A percentile compares a stretch with the other conserved stretches of the same genome.
Evolutionary conservation across 2,113 vertebrate species (phyloP).

Genomic region (Microcebus ravelobensis): DNA sequence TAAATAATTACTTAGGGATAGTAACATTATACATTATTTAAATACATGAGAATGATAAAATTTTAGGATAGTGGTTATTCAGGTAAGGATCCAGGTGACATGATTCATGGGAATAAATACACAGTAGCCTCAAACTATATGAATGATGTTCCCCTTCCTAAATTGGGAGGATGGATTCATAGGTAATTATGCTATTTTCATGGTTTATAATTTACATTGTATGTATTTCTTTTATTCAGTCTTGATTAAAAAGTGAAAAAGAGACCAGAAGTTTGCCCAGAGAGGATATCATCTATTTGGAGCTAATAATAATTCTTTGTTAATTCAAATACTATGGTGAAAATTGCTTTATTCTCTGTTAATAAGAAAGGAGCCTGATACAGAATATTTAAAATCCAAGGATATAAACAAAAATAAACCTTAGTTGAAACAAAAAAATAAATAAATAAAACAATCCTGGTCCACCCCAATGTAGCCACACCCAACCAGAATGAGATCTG

Average conservation of each 20-base stretch:
- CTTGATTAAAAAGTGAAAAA: background rate
- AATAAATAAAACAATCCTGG: background rate
- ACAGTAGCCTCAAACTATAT: background rate
- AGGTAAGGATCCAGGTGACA: background rate
- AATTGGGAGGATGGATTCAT: background rate
- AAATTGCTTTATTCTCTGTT: background rate
- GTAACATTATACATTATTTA: background rate
- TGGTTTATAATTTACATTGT: background rate
- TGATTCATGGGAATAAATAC: background rate
- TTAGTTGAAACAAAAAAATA: background rate
- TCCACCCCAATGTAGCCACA: too few relatives aligned
- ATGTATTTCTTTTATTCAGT: background rate
- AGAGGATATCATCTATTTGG: background rate
- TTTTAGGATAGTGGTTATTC: background rate
- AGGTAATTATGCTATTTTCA: background rate
- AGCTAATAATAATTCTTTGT: background rate
- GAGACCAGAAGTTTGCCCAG: background rate
- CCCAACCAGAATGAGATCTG: background rate
- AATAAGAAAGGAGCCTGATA: conserved; percentile 9
- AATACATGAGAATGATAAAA: background rate
- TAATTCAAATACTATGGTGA: background rate
- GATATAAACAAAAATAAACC: background rate
- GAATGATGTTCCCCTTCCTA: background rate
- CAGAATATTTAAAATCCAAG: background rate
- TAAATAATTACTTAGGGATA: background rate